Percentiles rank a stretch among this genome's conserved stretches.
phyloP scores from a whole-genome alignment of 2,113 vertebrate species.

The Henicopernis longicauda region DNA sequence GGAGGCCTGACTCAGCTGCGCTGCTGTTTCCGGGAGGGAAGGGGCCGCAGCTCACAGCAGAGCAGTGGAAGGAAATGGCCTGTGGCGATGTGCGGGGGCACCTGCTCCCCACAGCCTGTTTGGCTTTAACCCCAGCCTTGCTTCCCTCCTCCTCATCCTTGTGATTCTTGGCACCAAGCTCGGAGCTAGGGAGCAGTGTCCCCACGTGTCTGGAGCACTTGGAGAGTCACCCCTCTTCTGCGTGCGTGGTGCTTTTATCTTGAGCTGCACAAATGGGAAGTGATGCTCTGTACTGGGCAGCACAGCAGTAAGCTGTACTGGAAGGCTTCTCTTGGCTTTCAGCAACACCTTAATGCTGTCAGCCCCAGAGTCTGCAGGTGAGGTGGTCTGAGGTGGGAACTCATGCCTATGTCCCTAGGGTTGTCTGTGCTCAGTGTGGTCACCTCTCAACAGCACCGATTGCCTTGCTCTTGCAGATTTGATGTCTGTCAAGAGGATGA shows the following conservation, averaged over 20 bases:
- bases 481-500: slow-evolving; percentile 97
- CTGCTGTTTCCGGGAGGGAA: slow-evolving; percentile 28
- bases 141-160: neutral
- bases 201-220: neutral
- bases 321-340: neutral
- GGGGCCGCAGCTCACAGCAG: neutral
- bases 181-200: neutral
- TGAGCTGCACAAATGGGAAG: neutral
- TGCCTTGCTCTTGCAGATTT: slow-evolving; percentile 75
- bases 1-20: neutral
- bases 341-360: neutral
- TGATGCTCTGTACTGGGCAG: neutral
- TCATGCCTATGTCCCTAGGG: neutral
- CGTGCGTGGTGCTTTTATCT: neutral
- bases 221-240: neutral
- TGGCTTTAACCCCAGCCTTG: neutral
- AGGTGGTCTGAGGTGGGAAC: neutral
- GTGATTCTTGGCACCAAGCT: slow-evolving; percentile 28
- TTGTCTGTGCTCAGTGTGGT: neutral
- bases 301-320: neutral
- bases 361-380: neutral
- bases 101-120: neutral
- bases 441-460: neutral
- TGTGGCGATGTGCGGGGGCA: slow-evolving; percentile 19
- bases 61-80: slow-evolving; percentile 64